These are phyloP conservation scores for Drosophila nannoptera DNA, from an alignment of 1,140 invertebrate genomes.

Conservation along the genomic window DNA sequence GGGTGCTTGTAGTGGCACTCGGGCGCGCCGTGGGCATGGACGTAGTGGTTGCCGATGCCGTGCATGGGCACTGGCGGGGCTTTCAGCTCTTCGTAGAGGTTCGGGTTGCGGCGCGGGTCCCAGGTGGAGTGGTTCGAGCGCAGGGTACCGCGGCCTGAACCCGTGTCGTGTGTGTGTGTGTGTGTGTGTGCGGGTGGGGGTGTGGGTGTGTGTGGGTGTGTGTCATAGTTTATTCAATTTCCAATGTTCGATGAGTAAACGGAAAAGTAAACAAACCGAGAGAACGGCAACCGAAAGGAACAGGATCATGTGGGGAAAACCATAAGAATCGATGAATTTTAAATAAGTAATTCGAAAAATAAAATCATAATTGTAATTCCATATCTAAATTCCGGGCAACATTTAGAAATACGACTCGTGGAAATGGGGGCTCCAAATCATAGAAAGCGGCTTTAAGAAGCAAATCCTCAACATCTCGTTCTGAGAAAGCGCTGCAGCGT, in stretches of 20 bases:
- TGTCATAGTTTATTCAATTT: slow-evolving; percentile 60
- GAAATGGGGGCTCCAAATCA: slow-evolving; percentile 30
- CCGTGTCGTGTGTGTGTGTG: slow-evolving; percentile 27
- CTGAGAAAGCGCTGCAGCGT: slow-evolving; percentile 59
- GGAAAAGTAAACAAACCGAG: slow-evolving; percentile 57
- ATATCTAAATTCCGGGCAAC: slow-evolving; percentile 67
- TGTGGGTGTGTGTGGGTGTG: slow-evolving; percentile 43
- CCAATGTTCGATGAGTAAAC: slow-evolving; percentile 65
- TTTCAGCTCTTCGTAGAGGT: slow-evolving; percentile 89
- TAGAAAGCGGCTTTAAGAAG: slow-evolving; percentile 59
- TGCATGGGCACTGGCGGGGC: slow-evolving; percentile 80
- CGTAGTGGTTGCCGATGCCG: slow-evolving; percentile 69
- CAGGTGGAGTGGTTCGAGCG: slow-evolving; percentile 88
- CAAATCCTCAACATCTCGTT: slow-evolving; percentile 63
- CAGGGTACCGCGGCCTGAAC: slow-evolving; percentile 75
- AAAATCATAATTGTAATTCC: slow-evolving; percentile 28
- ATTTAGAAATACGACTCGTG: slow-evolving; percentile 53
- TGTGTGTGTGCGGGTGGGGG: no score
- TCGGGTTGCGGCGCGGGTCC: slow-evolving; percentile 88
- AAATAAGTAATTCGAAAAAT: slow-evolving; percentile 17
- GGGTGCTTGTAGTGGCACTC: slow-evolving; percentile 82
- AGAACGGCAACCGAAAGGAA: slow-evolving; percentile 51
- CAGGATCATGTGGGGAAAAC: slow-evolving; percentile 33
- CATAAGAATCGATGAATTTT: slow-evolving; percentile 35
- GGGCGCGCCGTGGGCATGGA: slow-evolving; percentile 80